Conservation (phyloP, 2,113 vertebrate genomes). For the Catharus bicknelli region DNA sequence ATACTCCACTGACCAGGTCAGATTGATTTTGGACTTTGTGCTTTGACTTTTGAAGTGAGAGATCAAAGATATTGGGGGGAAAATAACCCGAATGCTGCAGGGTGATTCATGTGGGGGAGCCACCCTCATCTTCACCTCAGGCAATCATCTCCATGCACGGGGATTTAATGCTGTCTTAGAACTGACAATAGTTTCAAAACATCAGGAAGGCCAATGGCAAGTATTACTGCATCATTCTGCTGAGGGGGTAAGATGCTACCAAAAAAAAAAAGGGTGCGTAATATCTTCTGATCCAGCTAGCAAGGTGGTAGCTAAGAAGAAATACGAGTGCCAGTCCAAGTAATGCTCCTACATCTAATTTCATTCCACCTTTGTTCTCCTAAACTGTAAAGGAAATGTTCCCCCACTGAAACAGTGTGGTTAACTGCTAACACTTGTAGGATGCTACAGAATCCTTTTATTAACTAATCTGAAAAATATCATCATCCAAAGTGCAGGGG, state of each 20-base stretch:
- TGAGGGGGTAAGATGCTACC: not conserved
- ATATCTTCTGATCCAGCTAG: not conserved
- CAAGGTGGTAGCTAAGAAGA: not conserved
- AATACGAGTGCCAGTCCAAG: not conserved
- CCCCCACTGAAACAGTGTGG: not conserved
- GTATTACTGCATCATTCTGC: not conserved
- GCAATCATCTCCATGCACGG: accelerated
- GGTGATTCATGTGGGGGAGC: not conserved
- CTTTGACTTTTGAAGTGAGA: slow-evolving; percentile 41
- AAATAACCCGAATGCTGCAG: not conserved
- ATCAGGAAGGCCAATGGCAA: not conserved
- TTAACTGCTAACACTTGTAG: not conserved
- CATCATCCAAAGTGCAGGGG: accelerated
- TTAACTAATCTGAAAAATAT: not conserved
- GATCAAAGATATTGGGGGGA: not conserved
- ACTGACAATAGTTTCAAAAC: not conserved
- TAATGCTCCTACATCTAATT: not conserved
- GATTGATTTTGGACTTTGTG: slow-evolving; percentile 30
- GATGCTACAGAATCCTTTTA: not conserved
- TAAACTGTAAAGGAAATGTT: not conserved
- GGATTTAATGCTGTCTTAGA: not conserved
- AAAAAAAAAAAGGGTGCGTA: not conserved
- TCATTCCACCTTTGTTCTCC: not conserved
- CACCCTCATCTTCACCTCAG: not conserved
- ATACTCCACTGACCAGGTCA: slow-evolving; percentile 43